A percentile compares a stretch with the other conserved stretches of the same genome.
These are phyloP conservation scores for Scaptomyza pallida DNA, from an alignment of 1,140 invertebrate genomes.

Conservation along the genomic window DNA sequence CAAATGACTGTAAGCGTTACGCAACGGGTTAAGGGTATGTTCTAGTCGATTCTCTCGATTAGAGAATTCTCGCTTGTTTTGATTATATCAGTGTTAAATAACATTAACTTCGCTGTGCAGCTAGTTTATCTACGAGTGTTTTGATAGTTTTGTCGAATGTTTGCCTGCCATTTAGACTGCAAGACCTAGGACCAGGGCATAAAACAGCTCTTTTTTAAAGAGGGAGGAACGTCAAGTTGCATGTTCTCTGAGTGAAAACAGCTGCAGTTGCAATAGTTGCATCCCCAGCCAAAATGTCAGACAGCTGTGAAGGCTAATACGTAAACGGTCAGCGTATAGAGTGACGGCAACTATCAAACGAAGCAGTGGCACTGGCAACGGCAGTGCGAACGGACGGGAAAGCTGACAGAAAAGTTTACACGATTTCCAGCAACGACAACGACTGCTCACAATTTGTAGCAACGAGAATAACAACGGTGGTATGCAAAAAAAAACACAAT, in stretches of 20 bases:
- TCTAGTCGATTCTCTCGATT: too few relatives aligned
- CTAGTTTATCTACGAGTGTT: conserved; percentile 27
- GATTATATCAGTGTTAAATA: neutral
- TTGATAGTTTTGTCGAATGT: conserved; percentile 5
- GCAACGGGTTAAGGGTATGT: too few relatives aligned
- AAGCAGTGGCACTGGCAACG: conserved; percentile 24
- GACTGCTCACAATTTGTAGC: conserved; percentile 45
- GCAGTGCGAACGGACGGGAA: conserved; percentile 13
- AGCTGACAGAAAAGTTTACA: conserved; percentile 19
- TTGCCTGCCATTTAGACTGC: conserved; percentile 26
- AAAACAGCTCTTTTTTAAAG: conserved; percentile 32
- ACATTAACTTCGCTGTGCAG: conserved; percentile 26
- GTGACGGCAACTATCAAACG: conserved; percentile 65
- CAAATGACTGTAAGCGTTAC: too few relatives aligned
- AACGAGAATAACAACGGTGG: conserved; percentile 44
- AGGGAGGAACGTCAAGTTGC: conserved; percentile 27
- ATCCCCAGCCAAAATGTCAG: conserved; percentile 23
- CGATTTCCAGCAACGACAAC: conserved; percentile 43
- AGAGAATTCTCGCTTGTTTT: too few relatives aligned
- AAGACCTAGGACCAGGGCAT: neutral
- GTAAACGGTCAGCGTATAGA: conserved; percentile 41
- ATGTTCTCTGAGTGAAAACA: conserved; percentile 58
- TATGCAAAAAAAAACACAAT: conserved; percentile 59
- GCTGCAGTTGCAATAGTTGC: conserved; percentile 60
- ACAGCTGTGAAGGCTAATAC: conserved; percentile 25